phyloP scores from a whole-genome alignment of 2,113 vertebrate species.

The Ctenodactylus gundi region DNA sequence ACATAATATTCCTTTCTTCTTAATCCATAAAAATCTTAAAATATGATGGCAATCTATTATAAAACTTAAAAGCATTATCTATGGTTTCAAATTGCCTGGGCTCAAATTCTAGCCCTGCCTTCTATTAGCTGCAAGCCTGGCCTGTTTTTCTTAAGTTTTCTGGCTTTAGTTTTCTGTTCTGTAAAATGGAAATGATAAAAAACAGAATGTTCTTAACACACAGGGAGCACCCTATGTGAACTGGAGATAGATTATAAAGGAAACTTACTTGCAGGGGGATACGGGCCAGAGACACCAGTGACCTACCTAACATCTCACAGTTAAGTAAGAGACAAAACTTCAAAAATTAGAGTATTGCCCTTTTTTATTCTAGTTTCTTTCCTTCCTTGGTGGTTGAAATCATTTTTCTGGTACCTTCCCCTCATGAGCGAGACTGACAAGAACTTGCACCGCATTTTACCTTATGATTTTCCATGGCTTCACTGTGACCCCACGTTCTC shows the following conservation, averaged over 20 bases:
- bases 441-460: conserved; percentile 55
- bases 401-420: conserved; percentile 1
- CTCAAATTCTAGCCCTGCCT: neutral
- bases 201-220: neutral
- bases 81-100: neutral
- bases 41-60: neutral
- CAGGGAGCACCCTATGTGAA: neutral
- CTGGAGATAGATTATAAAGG: neutral
- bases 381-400: neutral
- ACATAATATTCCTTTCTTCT: neutral
- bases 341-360: neutral
- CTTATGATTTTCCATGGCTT: conserved; percentile 49
- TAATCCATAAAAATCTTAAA: neutral
- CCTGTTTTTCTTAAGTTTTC: neutral
- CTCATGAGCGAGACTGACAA: conserved; percentile 36
- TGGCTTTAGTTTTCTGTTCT: neutral
- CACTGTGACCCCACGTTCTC: conserved; percentile 56
- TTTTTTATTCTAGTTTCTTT: conserved; percentile 28
- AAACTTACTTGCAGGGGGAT: neutral
- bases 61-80: conserved; percentile 6
- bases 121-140: neutral
- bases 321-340: neutral
- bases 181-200: neutral
- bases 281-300: neutral
- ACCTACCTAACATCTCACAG: neutral